Base-by-base conservation (phyloP, 2,113 vertebrate species). In the Calypte anna region DNA sequence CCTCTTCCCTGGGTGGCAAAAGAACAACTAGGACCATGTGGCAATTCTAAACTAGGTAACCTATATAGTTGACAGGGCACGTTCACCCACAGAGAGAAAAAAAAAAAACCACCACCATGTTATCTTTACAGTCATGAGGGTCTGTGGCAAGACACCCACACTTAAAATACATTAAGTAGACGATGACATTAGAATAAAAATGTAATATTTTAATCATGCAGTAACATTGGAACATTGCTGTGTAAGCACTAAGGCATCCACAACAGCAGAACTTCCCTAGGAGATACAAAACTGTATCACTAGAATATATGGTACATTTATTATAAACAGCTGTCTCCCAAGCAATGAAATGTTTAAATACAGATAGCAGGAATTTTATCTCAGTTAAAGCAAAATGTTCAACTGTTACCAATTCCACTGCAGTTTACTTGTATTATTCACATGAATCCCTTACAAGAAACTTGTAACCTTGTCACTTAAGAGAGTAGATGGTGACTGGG, bases 91-190 rank as follows among this genome's bases (percentile, higher is more conserved):
- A 44, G n/a, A 66, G 3, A 4, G 20, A 10, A 24, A 40, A 55
- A 25, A 43, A 31, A 24, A 44, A n/a, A 40, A 46, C 7, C 1
- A 88, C 2, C 40, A 74, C 31, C 33, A 83, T 5, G 0, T 19
- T 19, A 50, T 66, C 36, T 86, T 85, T 55, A 66, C 40, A 85
- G 75, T 85, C 72, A 66, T 50, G 59, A 90, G 51, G 55, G 92
- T 88, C 92, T 93, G 92, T 77, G 82, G 82, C 67, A 93, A 87
- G 75, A 88, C 75, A 94, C 20, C 75, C 79, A 69, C 46, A 80
- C 27, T 89, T 31, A 28, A 3, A 61, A 73, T 50, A 73, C 8
- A 78, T 57, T 53, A 50, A 23, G 30, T 12, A 69, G 43, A 50
- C n/a, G 62, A 57, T 9, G 30, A 69, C 31, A 43, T 48, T 46